Conservation (phyloP, 2,797 vertebrate genomes). For the Lycodopsis pacificus region DNA sequence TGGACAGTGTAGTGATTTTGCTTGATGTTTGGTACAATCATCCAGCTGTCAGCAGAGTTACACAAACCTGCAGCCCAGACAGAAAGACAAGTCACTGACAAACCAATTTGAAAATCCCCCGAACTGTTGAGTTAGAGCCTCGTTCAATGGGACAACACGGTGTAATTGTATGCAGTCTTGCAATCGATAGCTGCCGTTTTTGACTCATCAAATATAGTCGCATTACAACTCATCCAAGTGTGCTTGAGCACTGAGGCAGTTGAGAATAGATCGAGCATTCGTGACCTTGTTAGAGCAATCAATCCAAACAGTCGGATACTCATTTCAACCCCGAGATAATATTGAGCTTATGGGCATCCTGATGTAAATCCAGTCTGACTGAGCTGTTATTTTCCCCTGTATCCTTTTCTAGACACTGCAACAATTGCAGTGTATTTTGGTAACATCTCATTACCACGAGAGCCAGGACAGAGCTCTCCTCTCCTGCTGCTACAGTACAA, state of each 20-base stretch:
- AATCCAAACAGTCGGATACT: slow-evolving; percentile 58
- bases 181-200: slow-evolving; percentile 45
- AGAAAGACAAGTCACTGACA: slow-evolving; percentile 38
- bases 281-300: slow-evolving; percentile 68
- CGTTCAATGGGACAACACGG: slow-evolving; percentile 21
- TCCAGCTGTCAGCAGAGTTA: slow-evolving; percentile 99
- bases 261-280: slow-evolving; percentile 62
- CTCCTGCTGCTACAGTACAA: slow-evolving; percentile 28
- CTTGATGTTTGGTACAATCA: slow-evolving; percentile 99
- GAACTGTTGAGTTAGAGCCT: neutral
- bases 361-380: slow-evolving; percentile 55
- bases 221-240: slow-evolving; percentile 42
- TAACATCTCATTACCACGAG: slow-evolving; percentile 60
- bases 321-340: slow-evolving; percentile 44
- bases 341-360: slow-evolving; percentile 39
- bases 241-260: slow-evolving; percentile 55
- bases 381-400: slow-evolving; percentile 8
- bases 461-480: slow-evolving; percentile 36
- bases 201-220: slow-evolving; percentile 45
- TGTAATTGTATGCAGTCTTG: slow-evolving; percentile 11
- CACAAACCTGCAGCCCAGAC: slow-evolving; percentile 90
- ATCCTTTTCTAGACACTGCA: slow-evolving; percentile 30
- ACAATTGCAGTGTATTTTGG: slow-evolving; percentile 39
- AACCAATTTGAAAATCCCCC: slow-evolving; percentile 9
- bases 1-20: slow-evolving; percentile 99